These are phyloP conservation scores for Cephalotes varians DNA, from an alignment of 2,888 invertebrate genomes.

Conservation along the genomic window DNA sequence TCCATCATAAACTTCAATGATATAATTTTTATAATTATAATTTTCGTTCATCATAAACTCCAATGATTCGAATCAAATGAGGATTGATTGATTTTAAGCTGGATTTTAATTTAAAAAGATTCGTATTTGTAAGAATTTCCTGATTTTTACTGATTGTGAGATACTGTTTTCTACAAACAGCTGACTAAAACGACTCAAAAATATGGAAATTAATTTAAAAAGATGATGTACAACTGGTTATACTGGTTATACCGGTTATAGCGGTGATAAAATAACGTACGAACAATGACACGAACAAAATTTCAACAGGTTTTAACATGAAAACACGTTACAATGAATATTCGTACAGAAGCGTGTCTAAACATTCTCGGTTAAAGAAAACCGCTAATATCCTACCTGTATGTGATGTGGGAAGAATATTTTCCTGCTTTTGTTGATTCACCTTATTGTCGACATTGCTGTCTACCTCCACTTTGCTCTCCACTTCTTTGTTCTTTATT, in stretches of 20 bases:
- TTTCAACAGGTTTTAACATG: not conserved
- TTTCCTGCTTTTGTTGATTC: not conserved
- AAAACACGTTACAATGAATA: not conserved
- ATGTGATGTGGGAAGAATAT: not conserved
- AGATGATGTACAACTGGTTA: no score
- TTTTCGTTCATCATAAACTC: not conserved
- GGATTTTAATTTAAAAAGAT: not conserved
- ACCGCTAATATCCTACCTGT: conserved; percentile 2
- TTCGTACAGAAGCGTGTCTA: not conserved
- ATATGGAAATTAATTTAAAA: conserved; percentile 1
- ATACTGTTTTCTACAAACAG: not conserved
- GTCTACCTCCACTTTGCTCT: not conserved
- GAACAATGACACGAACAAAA: not conserved
- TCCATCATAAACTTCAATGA: not conserved
- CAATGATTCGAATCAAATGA: not conserved
- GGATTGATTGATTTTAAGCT: not conserved
- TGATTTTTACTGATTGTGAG: not conserved
- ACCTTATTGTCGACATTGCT: not conserved
- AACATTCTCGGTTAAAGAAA: not conserved
- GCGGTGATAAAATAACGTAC: not conserved
- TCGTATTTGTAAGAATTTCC: not conserved
- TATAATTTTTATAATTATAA: no score
- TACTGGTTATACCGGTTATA: conserved; percentile 5
- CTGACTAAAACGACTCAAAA: not conserved
- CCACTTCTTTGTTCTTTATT: not conserved